Percentiles rank a stretch among this genome's conserved stretches.
Conservation (phyloP, 2,113 vertebrate genomes). For the Struthio camelus region DNA sequence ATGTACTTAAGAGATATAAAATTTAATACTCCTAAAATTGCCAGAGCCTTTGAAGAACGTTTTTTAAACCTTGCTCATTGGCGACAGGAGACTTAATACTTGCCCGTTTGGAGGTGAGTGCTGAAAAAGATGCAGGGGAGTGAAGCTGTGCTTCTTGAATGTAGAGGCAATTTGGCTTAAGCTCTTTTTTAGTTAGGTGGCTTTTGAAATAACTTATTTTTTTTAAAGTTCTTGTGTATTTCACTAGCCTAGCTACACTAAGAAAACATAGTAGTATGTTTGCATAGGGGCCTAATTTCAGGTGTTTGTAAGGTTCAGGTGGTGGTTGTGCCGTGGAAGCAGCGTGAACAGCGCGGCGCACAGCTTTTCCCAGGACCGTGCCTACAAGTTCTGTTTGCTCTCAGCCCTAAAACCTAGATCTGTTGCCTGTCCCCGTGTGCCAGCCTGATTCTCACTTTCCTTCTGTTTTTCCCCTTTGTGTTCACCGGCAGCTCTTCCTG, state of each 20-base stretch:
- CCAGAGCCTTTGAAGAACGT: conserved; percentile 52
- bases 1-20: not conserved
- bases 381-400: not conserved
- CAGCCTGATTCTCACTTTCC: not conserved
- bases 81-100: not conserved
- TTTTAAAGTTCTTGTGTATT: not conserved
- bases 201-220: conserved; percentile 1
- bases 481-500: not conserved
- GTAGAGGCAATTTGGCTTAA: not conserved
- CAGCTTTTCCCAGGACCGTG: fast-evolving
- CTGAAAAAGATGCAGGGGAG: not conserved
- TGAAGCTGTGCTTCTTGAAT: not conserved
- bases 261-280: not conserved
- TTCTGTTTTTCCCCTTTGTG: not conserved
- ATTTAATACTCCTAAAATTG: conserved; percentile 49
- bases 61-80: not conserved
- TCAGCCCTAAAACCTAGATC: not conserved
- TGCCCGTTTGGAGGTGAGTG: not conserved
- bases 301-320: not conserved
- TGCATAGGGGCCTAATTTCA: not conserved
- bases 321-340: not conserved
- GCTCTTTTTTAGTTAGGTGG: not conserved
- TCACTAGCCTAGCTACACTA: not conserved
- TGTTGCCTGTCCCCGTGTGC: not conserved
- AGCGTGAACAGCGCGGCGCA: fast-evolving